Base-by-base conservation (phyloP, 1,140 invertebrate species). In the Pseudomyrmex concolor region DNA sequence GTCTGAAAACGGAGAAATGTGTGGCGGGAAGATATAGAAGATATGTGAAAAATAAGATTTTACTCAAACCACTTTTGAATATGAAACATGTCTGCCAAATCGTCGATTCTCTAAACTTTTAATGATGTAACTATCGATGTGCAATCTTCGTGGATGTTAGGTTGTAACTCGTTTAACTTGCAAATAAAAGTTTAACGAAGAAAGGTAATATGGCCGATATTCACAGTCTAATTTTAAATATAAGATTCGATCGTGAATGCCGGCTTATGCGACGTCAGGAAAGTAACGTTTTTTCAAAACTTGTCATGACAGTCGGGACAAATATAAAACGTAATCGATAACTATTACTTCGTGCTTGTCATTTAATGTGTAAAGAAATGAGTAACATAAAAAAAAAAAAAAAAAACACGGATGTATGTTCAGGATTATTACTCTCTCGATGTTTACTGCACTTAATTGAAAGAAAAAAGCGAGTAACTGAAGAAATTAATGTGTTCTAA, bases 401-500 rank as follows among this genome's bases (percentile, higher is more conserved):
- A 34, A 17, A 13, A 1, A 64, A 74, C 22, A n/a, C 4, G 17
- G 17, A 67, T 55, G 5, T 67, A 67, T 55, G 5, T 67, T 22
- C 19, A 2, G 4, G 15, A 67, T 68, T 77, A 55, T 8, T 55
- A 67, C n/a, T 2, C 17, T 78, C 43, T 68, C 7, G 15, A 57
- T 59, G 50, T 68, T 57, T 48, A 19, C 48, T 77, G 19, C 5
- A 57, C 54, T 68, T 68, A 17, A 68, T 57, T 2, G n/a, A 9
- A 15, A 43, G 34, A 22, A 22, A 34, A 34, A 19, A 77, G 12
- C 17, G 8, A 55, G 13, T 25, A 13, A 4, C 12, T 19, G 19
- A 54, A 67, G n/a, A 48, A 67, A 55, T 55, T 19, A 64, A 64
- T 17, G 15, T 64, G 62, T 57, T 63, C 50, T 73, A 83, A 74